Conservation (phyloP, 2,113 vertebrate species). For the Condylura cristata region DNA sequence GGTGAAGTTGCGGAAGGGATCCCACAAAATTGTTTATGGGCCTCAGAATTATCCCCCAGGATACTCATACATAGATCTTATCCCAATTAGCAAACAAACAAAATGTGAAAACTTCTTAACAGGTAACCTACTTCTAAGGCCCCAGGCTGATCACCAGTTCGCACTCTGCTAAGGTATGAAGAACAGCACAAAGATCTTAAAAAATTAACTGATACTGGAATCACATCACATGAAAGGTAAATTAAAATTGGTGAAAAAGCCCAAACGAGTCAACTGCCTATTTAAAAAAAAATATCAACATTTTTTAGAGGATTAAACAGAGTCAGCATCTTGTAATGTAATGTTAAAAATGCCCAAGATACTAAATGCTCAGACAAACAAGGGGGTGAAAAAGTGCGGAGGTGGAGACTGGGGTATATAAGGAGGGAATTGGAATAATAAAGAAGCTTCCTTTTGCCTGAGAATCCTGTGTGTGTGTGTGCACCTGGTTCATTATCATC, state of each 20-base stretch:
- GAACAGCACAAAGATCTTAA: neutral
- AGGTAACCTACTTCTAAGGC: neutral
- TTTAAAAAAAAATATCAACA: neutral
- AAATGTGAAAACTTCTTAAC: neutral
- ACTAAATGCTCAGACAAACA: no score
- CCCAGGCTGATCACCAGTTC: neutral
- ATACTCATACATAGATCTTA: neutral
- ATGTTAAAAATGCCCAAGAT: neutral
- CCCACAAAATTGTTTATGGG: neutral
- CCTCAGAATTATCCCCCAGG: neutral
- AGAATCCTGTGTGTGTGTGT: no score
- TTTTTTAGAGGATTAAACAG: neutral
- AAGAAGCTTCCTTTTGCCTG: no score
- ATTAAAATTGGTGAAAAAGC: no score
- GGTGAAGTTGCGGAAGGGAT: neutral
- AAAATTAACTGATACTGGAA: neutral
- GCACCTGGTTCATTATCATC: no score
- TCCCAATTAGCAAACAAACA: neutral
- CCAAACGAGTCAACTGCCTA: neutral
- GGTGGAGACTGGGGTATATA: no score
- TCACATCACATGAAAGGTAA: neutral
- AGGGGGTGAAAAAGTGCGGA: no score
- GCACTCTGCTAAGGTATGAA: neutral
- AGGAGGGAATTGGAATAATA: no score
- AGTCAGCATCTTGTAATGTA: neutral